Evolutionary conservation across 2,888 invertebrate species (phyloP).

Genomic region (Dione juno): DNA sequence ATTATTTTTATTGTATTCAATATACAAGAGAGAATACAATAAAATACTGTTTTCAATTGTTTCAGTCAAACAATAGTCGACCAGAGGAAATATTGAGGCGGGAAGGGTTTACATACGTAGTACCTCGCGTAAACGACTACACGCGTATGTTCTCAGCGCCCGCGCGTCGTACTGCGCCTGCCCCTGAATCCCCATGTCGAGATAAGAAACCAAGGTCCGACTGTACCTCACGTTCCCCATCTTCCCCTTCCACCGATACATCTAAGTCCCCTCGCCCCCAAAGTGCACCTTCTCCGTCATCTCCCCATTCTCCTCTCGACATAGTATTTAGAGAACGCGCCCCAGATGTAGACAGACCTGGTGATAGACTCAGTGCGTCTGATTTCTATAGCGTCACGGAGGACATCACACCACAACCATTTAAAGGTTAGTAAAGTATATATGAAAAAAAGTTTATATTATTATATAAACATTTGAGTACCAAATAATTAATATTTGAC

Average conservation of each 20-base stretch:
- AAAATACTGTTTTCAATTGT: background rate
- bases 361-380: constrained; percentile 75
- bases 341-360: constrained; percentile 51
- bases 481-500: background rate
- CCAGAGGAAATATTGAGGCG: constrained; percentile 70
- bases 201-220: constrained; percentile 76
- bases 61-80: constrained; percentile 55
- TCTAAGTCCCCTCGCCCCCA: constrained; percentile 21
- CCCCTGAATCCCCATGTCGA: constrained; percentile 72
- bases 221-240: constrained; percentile 41
- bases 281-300: constrained; percentile 34
- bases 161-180: constrained; percentile 70
- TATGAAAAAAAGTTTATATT: no score
- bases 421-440: constrained; percentile 65
- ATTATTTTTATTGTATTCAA: no score
- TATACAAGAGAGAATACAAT: background rate
- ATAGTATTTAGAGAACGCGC: constrained; percentile 64
- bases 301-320: constrained; percentile 48
- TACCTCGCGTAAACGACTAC: constrained; percentile 83
- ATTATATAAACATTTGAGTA: background rate
- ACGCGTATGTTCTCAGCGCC: constrained; percentile 80
- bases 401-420: constrained; percentile 78
- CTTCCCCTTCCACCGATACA: constrained; percentile 25
- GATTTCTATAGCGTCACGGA: constrained; percentile 79
- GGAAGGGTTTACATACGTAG: constrained; percentile 83